Evolutionary conservation across 1,140 invertebrate species (phyloP).

Genomic region (Leptinotarsa undecemlineata): DNA sequence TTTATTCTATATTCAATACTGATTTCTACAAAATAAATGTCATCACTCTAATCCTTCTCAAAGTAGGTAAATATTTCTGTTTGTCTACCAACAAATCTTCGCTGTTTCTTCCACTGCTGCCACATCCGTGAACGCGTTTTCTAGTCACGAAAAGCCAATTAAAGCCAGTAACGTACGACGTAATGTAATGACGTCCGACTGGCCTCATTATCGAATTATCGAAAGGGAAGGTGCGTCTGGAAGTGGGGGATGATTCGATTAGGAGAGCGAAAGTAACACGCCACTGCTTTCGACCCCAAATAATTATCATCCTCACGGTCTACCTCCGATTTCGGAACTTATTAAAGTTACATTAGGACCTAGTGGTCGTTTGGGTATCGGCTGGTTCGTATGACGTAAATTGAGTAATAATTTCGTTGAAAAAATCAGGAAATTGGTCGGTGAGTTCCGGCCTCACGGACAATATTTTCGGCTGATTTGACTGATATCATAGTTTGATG

Average conservation of each 20-base stretch:
- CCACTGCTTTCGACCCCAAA: conserved; percentile 9
- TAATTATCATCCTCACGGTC: conserved; percentile 10
- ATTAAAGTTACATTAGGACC: conserved; percentile 17
- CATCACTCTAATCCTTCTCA: neutral
- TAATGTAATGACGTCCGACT: conserved; percentile 12
- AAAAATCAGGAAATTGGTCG: too few species aligned
- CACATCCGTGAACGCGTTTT: too few species aligned
- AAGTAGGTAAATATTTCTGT: neutral
- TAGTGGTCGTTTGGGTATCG: neutral
- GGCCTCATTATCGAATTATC: conserved; percentile 13
- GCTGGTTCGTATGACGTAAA: neutral
- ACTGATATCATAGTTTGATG: too few species aligned
- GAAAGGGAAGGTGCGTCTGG: conserved; percentile 17
- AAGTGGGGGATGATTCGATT: conserved; percentile 15
- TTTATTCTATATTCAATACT: too few species aligned
- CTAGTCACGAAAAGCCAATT: neutral
- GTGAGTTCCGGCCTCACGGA: too few species aligned
- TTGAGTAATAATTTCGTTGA: neutral
- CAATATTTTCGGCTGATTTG: too few species aligned
- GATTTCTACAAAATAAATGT: too few species aligned
- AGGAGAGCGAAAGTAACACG: conserved; percentile 12
- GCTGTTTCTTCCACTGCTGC: too few species aligned
- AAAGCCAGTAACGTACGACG: neutral
- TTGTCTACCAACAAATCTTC: too few species aligned
- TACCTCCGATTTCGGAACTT: conserved; percentile 11